Evolutionary conservation across 2,113 vertebrate species (phyloP), one percentile per base, ranked within the genome.

Genomic region (Labrus mixtus): DNA sequence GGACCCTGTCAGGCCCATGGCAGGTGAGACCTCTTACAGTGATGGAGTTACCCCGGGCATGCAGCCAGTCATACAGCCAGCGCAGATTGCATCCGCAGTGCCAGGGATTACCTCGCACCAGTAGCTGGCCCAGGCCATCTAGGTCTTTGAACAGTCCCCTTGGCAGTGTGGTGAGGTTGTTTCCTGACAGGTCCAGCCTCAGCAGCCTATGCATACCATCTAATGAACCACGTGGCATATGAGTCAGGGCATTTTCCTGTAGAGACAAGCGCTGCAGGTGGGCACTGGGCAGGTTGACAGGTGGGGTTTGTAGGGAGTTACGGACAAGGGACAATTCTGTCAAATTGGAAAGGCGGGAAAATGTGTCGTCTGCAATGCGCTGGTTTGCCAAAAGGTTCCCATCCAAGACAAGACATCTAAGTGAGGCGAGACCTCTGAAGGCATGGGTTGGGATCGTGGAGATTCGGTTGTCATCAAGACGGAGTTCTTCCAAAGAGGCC

Each of bases 311-410:
- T 23, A 99, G 81, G 0, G 97, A 97, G 83, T 99, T 99, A 2
- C 98, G 96, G 0, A 97, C 96, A 9, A 99, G 51, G 0, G 98
- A 99, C 15, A 99, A 92, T 84, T 99, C 98, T 0, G 96, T 97
- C 56, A 99, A 93, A 90, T 98, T 98, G 56, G 93, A 93, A 45
- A 99, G 86, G 6, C 96, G 95, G 72, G 96, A 96, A 92, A 99
- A 99, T 71, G 97, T 97, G 86, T 99, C 97, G 15, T 98, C 98
- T 0, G 97, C 97, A 16, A 99, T 98, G 61, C 97, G 95, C 78
- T 96, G 97, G 90, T 98, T 98, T 56, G 97, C 97, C 91, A 99
- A 73, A 20, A 99, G 95, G 89, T 99, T 99, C 2, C 97, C 98
- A 6, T 99, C 98, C 60, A 99, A 83, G 61, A 99, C 97, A 73